Base-by-base conservation (phyloP, 2,888 invertebrate species). In the Tricholauxania praeusta region DNA sequence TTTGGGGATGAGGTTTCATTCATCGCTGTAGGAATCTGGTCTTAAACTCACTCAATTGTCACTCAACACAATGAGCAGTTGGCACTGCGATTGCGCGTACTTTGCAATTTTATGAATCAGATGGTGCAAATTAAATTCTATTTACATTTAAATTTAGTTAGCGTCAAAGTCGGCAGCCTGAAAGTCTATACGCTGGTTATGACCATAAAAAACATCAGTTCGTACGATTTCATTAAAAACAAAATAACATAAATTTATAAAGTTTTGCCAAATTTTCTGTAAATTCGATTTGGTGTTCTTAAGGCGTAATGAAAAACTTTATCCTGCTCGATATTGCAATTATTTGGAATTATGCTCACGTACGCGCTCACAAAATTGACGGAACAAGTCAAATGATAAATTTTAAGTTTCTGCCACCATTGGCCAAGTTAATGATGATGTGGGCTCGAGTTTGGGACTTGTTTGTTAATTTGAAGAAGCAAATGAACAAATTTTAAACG, bases 11-110 rank as follows among this genome's bases (percentile, higher is more conserved):
- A 6, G 12, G n/a, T 53, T 53, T 53, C 17, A 12, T 53, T 53
- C 17, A 5, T 17, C 12, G n/a, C 17, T 53, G 6, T 53, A 12
- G 53, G 53, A 53, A n/a, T 53, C 7, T n/a, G 53, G 53, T 12
- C 53, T 6, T 14, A 53, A 66, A 32, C 19, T 39, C 19, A 64
- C 68, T 69, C 63, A 67, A 65, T 51, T 66, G 52, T 14, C 66
- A 73, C 73, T 71, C 73, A 73, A 73, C 12, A 66, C n/a, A 32
- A 32, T 10, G 39, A 65, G 39, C 28, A 39, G 3, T 0, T 7
- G n/a, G 39, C 57, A 67, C 17, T 60, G 73, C 73, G 73, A 15
- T 71, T 70, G 73, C 73, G 73, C 66, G 66, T 17, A 55, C 51
- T 66, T 65, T 53, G 48, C 48, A 39, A 28, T 71, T 52, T 66